Evolutionary conservation across 2,797 vertebrate genomes (phyloP).

Genomic region (Pagetopsis macropterus): DNA sequence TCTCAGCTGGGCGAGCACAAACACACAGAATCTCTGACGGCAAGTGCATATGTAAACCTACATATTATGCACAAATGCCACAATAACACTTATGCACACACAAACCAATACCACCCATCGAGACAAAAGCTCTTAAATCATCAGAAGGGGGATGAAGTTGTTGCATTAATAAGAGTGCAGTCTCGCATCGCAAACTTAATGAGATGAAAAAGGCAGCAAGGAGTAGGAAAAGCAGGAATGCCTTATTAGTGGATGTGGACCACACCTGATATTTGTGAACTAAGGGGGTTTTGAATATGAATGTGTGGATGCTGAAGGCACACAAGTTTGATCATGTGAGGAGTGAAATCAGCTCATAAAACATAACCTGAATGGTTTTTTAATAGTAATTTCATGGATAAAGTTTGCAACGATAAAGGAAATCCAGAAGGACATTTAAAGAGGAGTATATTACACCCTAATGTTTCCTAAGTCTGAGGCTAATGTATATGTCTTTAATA

Average conservation of each 20-base stretch:
- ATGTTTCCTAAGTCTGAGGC: too few relatives aligned
- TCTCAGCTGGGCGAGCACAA: conserved; percentile 44
- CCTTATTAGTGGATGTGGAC: conserved; percentile 53
- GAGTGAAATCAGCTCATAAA: neutral
- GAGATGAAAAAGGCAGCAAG: conserved; percentile 58
- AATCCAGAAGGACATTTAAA: neutral
- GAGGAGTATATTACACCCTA: neutral
- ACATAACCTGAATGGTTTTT: neutral
- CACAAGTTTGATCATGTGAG: conserved; percentile 8
- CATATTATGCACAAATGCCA: conserved; percentile 39
- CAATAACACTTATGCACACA: conserved; percentile 20
- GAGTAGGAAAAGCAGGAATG: conserved; percentile 35
- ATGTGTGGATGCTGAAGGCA: conserved; percentile 6
- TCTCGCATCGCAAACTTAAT: conserved; percentile 27
- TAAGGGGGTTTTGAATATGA: conserved; percentile 24
- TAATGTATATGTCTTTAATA: neutral
- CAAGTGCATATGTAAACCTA: conserved; percentile 31
- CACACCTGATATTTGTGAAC: conserved; percentile 33
- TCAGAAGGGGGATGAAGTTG: conserved; percentile 40
- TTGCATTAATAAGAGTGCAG: conserved; percentile 69
- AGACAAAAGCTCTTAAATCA: conserved; percentile 45
- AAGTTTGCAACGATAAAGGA: neutral
- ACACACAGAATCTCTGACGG: conserved; percentile 37
- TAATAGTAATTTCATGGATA: neutral
- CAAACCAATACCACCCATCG: conserved; percentile 21